These are phyloP conservation scores for Ochotona princeps DNA, from an alignment of 2,113 vertebrate species.

Conservation along the genomic window DNA sequence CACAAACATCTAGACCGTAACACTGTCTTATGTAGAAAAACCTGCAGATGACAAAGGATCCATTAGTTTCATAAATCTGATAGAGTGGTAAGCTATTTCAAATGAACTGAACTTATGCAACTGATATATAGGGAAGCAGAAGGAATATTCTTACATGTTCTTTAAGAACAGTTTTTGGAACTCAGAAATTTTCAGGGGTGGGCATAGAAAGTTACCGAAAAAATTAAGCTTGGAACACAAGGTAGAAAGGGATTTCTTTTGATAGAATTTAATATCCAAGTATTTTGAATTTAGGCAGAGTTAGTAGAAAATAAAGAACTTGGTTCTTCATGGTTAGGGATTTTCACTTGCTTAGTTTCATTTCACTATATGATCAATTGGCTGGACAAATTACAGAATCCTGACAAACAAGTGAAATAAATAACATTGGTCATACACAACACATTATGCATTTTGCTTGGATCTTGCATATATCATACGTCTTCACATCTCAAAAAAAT, in stretches of 20 bases:
- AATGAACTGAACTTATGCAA: neutral
- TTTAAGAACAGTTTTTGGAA: neutral
- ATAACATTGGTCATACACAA: rapidly evolving
- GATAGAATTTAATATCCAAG: neutral
- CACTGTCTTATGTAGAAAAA: neutral
- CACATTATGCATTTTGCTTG: neutral
- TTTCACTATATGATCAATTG: neutral
- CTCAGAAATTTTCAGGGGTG: neutral
- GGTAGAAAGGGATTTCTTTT: neutral
- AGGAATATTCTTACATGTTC: neutral
- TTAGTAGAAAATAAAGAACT: neutral
- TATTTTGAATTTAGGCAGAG: neutral
- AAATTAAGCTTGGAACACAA: neutral
- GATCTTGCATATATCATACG: neutral
- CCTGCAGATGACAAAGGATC: neutral
- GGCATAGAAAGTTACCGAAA: neutral
- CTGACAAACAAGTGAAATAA: neutral
- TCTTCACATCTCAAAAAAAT: neutral
- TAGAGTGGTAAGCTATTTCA: neutral
- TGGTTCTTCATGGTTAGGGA: neutral
- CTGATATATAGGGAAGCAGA: rapidly evolving
- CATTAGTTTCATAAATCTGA: neutral
- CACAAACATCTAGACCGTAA: neutral
- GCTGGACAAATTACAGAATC: neutral
- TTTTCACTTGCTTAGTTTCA: neutral